phyloP scores from a whole-genome alignment of 2,797 vertebrate genomes.

The Schizopygopsis pylzovi region DNA sequence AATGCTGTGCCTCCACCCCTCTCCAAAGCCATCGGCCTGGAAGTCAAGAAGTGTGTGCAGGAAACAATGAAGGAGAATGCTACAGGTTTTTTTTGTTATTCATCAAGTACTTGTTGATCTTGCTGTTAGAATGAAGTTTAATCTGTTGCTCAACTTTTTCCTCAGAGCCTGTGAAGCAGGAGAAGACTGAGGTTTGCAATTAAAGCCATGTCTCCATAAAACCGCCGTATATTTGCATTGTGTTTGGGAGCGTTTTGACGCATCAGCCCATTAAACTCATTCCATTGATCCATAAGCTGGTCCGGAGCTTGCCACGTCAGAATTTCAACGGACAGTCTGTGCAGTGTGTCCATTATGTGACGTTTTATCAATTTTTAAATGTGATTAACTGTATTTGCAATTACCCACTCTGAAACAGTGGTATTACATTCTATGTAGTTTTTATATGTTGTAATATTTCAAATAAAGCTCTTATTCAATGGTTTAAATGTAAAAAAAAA shows the following conservation, averaged over 20 bases:
- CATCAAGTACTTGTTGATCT: neutral
- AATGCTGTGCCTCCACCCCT: constrained; percentile 96
- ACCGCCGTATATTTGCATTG: constrained; percentile 44
- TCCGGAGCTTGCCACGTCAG: constrained; percentile 68
- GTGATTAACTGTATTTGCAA: constrained; percentile 84
- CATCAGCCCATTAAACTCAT: constrained; percentile 63
- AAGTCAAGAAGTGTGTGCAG: constrained; percentile 85
- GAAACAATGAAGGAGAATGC: constrained; percentile 80
- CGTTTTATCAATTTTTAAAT: constrained; percentile 77
- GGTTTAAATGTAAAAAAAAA: neutral
- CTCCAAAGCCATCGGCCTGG: constrained; percentile 91
- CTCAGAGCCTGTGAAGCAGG: constrained; percentile 79
- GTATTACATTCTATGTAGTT: constrained; percentile 93
- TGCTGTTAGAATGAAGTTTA: fast-evolving
- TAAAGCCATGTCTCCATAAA: constrained; percentile 65
- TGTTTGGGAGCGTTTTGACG: constrained; percentile 27
- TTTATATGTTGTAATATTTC: constrained; percentile 99
- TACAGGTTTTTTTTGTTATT: constrained; percentile 71
- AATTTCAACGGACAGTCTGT: constrained; percentile 70
- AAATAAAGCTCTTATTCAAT: constrained; percentile 93
- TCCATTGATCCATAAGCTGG: constrained; percentile 69
- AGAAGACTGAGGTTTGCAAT: constrained; percentile 80
- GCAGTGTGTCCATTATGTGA: constrained; percentile 75
- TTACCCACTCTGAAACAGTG: constrained; percentile 77
- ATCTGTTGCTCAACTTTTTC: neutral